Evolutionary conservation across 2,113 vertebrate genomes (phyloP).

Genomic region (Sigmodon hispidus): DNA sequence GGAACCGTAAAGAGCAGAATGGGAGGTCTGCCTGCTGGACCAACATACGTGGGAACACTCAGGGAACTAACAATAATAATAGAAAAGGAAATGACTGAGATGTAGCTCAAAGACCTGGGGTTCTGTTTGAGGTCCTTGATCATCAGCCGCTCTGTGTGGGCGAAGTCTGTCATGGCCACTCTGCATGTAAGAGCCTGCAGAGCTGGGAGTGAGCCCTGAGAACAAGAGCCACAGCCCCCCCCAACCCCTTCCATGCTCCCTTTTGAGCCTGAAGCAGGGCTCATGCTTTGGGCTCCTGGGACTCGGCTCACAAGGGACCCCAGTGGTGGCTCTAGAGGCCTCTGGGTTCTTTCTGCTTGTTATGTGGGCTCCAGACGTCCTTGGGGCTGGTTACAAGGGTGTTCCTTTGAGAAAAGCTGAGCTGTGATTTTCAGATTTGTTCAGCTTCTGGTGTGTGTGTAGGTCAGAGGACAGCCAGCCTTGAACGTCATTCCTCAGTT

Average conservation of each 20-base stretch:
- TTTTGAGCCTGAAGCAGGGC: background rate
- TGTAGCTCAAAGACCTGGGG: background rate
- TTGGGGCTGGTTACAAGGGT: background rate
- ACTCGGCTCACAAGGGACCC: background rate
- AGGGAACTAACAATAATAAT: background rate
- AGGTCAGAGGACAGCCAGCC: background rate
- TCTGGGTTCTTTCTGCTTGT: background rate
- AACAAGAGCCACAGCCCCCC: background rate
- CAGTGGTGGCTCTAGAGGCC: background rate
- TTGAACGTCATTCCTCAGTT: background rate
- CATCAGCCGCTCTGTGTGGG: background rate
- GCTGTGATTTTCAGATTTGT: background rate
- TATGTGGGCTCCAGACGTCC: background rate
- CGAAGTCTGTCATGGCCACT: background rate
- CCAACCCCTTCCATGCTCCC: no score
- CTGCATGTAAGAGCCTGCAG: background rate
- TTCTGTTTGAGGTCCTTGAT: background rate
- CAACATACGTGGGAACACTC: background rate
- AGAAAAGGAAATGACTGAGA: background rate
- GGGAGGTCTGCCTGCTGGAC: background rate
- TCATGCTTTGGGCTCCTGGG: background rate
- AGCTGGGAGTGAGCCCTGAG: background rate
- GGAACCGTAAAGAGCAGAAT: background rate
- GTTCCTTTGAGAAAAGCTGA: background rate
- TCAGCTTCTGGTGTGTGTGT: background rate